A percentile compares a stretch with the other conserved stretches of the same genome.
Conservation (phyloP, 1,140 invertebrate species). For the Drosophila pruinosa region DNA sequence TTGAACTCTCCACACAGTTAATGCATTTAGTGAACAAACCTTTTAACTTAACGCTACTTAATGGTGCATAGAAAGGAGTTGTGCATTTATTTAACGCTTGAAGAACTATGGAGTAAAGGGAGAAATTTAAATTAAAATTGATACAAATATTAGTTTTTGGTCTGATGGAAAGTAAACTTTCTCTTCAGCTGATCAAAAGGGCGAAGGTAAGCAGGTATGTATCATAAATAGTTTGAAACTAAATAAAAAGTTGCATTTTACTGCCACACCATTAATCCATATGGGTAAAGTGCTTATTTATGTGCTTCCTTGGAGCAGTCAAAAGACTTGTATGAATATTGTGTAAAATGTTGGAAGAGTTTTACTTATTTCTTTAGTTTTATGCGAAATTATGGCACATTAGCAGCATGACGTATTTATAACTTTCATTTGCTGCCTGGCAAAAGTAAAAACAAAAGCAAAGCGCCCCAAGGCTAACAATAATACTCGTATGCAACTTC, state of each 20-base stretch:
- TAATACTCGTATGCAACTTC: conserved; percentile 58
- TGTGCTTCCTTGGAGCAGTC: conserved; percentile 16
- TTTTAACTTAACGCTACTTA: no score
- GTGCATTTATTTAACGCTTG: no score
- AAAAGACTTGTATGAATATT: conserved; percentile 13
- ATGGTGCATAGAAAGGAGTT: no score
- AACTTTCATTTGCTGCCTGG: conserved; percentile 55
- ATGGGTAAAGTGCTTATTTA: conserved; percentile 21
- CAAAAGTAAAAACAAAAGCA: conserved; percentile 37
- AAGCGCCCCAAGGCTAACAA: conserved; percentile 48
- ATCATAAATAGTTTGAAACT: neutral
- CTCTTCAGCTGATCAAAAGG: neutral
- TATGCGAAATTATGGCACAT: conserved; percentile 56
- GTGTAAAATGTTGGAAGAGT: conserved; percentile 9
- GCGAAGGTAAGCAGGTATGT: neutral
- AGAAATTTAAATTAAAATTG: neutral
- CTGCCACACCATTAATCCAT: conserved; percentile 16
- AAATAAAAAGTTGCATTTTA: neutral
- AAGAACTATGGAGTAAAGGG: no score
- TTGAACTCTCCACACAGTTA: neutral
- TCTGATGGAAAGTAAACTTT: neutral
- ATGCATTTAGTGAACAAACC: no score
- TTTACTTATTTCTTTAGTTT: conserved; percentile 23
- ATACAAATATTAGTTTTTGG: neutral
- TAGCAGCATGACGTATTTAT: conserved; percentile 55